Evolutionary conservation across 2,113 vertebrate species (phyloP).

Genomic region (Cygnus atratus): DNA sequence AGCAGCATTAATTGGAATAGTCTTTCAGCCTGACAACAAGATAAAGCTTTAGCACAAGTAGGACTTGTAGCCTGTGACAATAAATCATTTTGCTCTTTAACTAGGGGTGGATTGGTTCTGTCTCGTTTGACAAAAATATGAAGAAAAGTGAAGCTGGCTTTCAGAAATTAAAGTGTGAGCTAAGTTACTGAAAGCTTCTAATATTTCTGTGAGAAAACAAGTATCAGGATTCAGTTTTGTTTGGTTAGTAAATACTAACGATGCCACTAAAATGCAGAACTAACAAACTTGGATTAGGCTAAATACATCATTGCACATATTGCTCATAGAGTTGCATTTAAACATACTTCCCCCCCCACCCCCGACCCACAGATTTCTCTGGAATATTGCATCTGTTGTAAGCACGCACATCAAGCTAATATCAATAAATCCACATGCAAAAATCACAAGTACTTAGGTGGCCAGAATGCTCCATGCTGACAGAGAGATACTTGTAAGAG

Average conservation of each 20-base stretch:
- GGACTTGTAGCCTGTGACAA: not conserved
- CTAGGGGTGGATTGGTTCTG: not conserved
- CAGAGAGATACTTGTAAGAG: not conserved
- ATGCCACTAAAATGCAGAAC: not conserved
- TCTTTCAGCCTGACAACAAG: conserved; percentile 3
- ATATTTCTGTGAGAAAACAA: not conserved
- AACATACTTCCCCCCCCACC: not conserved
- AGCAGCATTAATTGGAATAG: not conserved
- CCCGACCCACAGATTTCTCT: not conserved
- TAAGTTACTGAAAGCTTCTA: not conserved
- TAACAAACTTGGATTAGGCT: not conserved
- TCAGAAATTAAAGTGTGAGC: not conserved
- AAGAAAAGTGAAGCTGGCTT: not conserved
- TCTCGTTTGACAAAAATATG: not conserved
- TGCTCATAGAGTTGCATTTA: not conserved
- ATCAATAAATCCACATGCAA: rapidly evolving
- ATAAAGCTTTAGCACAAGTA: conserved; percentile 26
- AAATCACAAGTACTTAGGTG: not conserved
- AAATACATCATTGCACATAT: not conserved
- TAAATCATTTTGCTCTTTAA: not conserved
- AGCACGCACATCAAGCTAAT: not conserved
- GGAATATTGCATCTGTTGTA: not conserved
- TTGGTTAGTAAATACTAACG: not conserved
- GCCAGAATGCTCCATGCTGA: not conserved
- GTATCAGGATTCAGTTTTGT: not conserved